These are phyloP conservation scores for Tanypteryx hageni DNA, from an alignment of 2,888 invertebrate species.

Conservation along the genomic window DNA sequence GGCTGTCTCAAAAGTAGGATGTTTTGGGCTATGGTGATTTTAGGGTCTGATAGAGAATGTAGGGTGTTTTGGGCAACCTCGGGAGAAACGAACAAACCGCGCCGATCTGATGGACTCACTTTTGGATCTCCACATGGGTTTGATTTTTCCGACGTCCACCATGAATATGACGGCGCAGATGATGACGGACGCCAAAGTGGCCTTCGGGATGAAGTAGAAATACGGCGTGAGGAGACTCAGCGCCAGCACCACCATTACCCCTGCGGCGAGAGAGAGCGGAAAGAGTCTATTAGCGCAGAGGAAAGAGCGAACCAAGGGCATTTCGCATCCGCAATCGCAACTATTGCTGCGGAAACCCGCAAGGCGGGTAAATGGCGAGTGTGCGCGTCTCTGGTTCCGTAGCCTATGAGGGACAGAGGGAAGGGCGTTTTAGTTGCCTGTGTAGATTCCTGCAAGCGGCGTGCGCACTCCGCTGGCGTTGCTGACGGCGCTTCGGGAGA, in stretches of 20 bases:
- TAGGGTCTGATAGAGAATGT: too few relatives aligned
- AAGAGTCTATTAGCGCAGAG: too few relatives aligned
- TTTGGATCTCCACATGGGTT: slow-evolving; percentile 90
- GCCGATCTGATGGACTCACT: slow-evolving; percentile 78
- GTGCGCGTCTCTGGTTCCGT: too few relatives aligned
- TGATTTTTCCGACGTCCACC: slow-evolving; percentile 93
- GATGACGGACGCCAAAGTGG: slow-evolving; percentile 93
- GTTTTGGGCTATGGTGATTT: too few relatives aligned
- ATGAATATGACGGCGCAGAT: slow-evolving; percentile 96
- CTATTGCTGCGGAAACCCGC: too few relatives aligned
- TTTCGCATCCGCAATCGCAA: too few relatives aligned
- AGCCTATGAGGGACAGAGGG: background rate
- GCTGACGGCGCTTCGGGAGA: slow-evolving; percentile 94
- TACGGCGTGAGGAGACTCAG: slow-evolving; percentile 92
- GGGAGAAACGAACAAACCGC: too few relatives aligned
- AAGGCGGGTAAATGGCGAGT: too few relatives aligned
- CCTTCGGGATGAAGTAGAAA: slow-evolving; percentile 93
- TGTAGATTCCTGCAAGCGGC: slow-evolving; percentile 90
- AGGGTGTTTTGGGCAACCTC: too few relatives aligned
- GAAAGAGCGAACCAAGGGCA: too few relatives aligned
- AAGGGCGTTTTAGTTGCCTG: slow-evolving; percentile 77
- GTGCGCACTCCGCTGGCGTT: slow-evolving; percentile 96
- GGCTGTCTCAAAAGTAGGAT: too few relatives aligned
- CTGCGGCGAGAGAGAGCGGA: slow-evolving; percentile 75
- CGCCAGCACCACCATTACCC: slow-evolving; percentile 87